These are phyloP conservation scores for Semicossyphus pulcher DNA, from an alignment of 2,113 vertebrate species.

Conservation along the genomic window DNA sequence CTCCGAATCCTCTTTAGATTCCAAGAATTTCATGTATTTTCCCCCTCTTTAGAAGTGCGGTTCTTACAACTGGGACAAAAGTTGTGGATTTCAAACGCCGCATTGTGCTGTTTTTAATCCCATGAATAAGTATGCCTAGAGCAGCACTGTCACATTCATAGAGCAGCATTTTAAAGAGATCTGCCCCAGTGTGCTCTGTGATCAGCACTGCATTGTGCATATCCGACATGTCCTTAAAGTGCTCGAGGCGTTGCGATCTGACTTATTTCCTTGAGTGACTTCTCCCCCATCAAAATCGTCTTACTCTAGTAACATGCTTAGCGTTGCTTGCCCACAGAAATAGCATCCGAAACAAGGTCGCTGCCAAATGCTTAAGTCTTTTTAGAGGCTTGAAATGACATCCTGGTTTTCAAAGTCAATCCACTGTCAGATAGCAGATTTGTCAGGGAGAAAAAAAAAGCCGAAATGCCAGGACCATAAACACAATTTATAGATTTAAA, in stretches of 20 bases:
- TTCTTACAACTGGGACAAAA: slow-evolving; percentile 61
- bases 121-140: slow-evolving; percentile 70
- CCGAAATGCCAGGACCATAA: slow-evolving; percentile 8
- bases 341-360: slow-evolving; percentile 75
- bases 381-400: slow-evolving; percentile 71
- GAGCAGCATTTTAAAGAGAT: slow-evolving; percentile 70
- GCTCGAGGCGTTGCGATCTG: slow-evolving; percentile 67
- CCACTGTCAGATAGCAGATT: slow-evolving; percentile 59
- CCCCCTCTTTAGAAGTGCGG: slow-evolving; percentile 14
- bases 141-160: slow-evolving; percentile 62
- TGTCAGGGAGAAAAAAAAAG: slow-evolving; percentile 41
- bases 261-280: slow-evolving; percentile 78
- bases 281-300: slow-evolving; percentile 73
- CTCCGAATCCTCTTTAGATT: slow-evolving; percentile 19
- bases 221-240: slow-evolving; percentile 72
- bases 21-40: not conserved
- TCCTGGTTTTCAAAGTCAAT: slow-evolving; percentile 71
- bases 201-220: slow-evolving; percentile 72
- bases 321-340: slow-evolving; percentile 75
- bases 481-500: slow-evolving; percentile 36
- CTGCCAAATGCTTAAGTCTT: slow-evolving; percentile 67
- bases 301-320: slow-evolving; percentile 80
- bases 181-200: slow-evolving; percentile 59
- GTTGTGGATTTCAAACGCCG: slow-evolving; percentile 52
- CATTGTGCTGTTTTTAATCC: slow-evolving; percentile 74